phyloP scores from a whole-genome alignment of 2,113 vertebrate species.

The Pseudopodoces humilis region DNA sequence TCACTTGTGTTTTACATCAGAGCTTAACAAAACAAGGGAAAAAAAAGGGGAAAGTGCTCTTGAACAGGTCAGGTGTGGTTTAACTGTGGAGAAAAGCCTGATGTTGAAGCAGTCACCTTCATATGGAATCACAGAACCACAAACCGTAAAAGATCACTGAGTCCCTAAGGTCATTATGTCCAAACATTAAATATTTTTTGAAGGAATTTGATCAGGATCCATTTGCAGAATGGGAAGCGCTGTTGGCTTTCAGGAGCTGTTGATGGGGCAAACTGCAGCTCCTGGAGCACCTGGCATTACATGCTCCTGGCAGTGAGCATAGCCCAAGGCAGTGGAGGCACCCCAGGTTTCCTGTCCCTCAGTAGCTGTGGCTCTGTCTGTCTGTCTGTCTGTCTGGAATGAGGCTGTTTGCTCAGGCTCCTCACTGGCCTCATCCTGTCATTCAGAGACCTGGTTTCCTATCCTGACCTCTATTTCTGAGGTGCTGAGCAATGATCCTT shows the following conservation, averaged over 20 bases:
- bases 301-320: background rate
- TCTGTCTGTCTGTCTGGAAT: background rate
- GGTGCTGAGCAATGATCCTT: background rate
- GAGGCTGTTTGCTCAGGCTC: background rate
- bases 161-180: background rate
- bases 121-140: too few relatives aligned
- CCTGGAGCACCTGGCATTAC: background rate
- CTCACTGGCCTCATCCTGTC: background rate
- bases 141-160: background rate
- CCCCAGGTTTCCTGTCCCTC: background rate
- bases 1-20: fast-evolving
- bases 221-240: background rate
- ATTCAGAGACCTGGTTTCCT: background rate
- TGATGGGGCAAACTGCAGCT: background rate
- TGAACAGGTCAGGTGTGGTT: background rate
- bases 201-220: background rate
- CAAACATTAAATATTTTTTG: background rate
- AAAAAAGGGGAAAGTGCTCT: background rate
- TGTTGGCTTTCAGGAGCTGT: background rate
- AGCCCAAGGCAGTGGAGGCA: background rate
- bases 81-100: background rate
- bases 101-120: background rate
- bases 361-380: background rate
- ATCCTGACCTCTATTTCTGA: background rate
- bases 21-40: background rate